These are phyloP conservation scores for Oreochromis niloticus DNA, from an alignment of 2,113 vertebrate genomes.

Conservation along the genomic window DNA sequence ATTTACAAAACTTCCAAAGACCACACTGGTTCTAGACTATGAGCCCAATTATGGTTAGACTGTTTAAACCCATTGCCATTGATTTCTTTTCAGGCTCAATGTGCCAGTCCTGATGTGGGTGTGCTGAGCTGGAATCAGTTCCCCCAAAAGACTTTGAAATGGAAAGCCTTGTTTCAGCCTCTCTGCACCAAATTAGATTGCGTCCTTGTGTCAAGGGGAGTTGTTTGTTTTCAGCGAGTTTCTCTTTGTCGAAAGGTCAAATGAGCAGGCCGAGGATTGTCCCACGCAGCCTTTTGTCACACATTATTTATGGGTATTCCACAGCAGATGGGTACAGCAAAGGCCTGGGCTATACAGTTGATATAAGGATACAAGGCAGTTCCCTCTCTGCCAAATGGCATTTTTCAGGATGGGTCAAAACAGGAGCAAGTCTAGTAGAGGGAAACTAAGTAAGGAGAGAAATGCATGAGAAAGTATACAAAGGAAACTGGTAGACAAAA, in stretches of 20 bases:
- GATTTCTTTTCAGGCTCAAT: slow-evolving; percentile 51
- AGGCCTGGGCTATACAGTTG: neutral
- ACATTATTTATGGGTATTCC: slow-evolving; percentile 54
- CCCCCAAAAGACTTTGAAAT: slow-evolving; percentile 44
- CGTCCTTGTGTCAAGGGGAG: slow-evolving; percentile 66
- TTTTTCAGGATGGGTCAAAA: slow-evolving; percentile 20
- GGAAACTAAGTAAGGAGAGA: neutral
- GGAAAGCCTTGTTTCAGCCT: slow-evolving; percentile 50
- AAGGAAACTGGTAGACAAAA: neutral
- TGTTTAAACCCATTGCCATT: slow-evolving; percentile 52
- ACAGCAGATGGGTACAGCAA: slow-evolving; percentile 13
- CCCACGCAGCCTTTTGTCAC: slow-evolving; percentile 46
- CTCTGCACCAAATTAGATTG: slow-evolving; percentile 54
- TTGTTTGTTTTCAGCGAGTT: slow-evolving; percentile 53
- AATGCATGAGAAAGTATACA: neutral
- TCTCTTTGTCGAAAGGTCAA: slow-evolving; percentile 58
- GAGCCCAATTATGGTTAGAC: slow-evolving; percentile 53
- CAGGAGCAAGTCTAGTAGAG: neutral
- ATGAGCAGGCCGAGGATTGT: slow-evolving; percentile 19
- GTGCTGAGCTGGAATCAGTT: slow-evolving; percentile 36
- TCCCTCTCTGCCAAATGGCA: slow-evolving; percentile 12
- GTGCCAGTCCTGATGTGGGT: slow-evolving; percentile 23
- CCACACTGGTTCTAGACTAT: slow-evolving; percentile 12
- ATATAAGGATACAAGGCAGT: slow-evolving; percentile 18
- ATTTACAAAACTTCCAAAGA: slow-evolving; percentile 55